A percentile compares a stretch with the other conserved stretches of the same genome.
Evolutionary conservation across 30 jellyfish, hydroid and myxozoan species (phyloP).

Genomic region (Pseudorhiza aurosa): DNA sequence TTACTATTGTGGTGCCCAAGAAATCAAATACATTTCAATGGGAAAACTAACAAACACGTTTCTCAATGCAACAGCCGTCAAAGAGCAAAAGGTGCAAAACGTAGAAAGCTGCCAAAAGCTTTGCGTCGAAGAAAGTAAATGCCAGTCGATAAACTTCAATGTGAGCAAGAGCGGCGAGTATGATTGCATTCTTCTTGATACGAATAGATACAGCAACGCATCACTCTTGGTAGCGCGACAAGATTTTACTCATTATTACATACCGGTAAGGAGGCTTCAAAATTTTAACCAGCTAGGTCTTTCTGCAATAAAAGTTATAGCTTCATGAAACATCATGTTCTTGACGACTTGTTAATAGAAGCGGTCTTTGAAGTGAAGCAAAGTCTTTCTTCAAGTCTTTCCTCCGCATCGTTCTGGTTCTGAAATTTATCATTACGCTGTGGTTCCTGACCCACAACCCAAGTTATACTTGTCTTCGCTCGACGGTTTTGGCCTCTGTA

Average conservation of each 20-base stretch:
- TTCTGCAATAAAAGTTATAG: too few relatives aligned
- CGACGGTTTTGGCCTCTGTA: too few relatives aligned
- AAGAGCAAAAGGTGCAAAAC: neutral
- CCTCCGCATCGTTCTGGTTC: too few relatives aligned
- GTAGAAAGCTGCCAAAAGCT: constrained; percentile 1
- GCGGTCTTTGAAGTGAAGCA: too few relatives aligned
- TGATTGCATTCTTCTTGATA: constrained; percentile 12
- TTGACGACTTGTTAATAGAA: too few relatives aligned
- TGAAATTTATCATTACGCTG: too few relatives aligned
- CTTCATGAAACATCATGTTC: too few relatives aligned
- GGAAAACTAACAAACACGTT: neutral
- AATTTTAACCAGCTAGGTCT: too few relatives aligned
- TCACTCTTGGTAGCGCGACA: neutral
- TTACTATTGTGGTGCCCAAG: constrained; percentile 15
- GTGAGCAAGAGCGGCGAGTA: neutral
- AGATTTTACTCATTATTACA: constrained; percentile 14
- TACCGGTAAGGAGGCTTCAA: constrained; percentile 42
- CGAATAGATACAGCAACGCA: constrained; percentile 1
- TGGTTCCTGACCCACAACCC: too few relatives aligned
- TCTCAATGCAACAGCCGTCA: constrained; percentile 28
- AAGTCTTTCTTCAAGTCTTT: too few relatives aligned
- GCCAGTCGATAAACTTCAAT: constrained; percentile 31
- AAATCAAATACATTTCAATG: constrained; percentile 19
- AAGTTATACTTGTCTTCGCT: too few relatives aligned
- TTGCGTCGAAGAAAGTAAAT: constrained; percentile 16